These are phyloP conservation scores for Ruditapes philippinarum DNA, from an alignment of 1,140 invertebrate genomes.

Conservation along the genomic window DNA sequence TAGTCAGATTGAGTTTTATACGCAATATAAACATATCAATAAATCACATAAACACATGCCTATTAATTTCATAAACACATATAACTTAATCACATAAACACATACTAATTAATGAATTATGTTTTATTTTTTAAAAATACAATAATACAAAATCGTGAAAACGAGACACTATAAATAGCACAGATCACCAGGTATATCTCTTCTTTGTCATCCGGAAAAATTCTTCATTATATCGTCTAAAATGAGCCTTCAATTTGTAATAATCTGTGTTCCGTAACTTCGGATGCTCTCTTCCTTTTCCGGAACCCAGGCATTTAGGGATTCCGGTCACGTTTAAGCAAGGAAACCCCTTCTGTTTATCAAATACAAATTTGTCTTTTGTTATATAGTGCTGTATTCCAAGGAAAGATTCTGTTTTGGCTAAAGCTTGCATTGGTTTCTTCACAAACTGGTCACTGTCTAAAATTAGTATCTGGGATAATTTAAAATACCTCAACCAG, in stretches of 20 bases:
- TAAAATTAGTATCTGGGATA: slow-evolving; percentile 10
- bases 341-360: slow-evolving; percentile 45
- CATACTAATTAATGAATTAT: too few species aligned
- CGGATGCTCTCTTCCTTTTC: slow-evolving; percentile 29
- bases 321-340: slow-evolving; percentile 4
- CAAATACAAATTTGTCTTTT: slow-evolving; percentile 20
- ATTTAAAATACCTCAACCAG: slow-evolving; percentile 6
- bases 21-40: too few species aligned
- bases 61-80: too few species aligned
- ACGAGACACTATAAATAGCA: too few species aligned
- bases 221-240: slow-evolving; percentile 21
- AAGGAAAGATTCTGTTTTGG: slow-evolving; percentile 1
- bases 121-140: too few species aligned
- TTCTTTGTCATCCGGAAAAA: not conserved
- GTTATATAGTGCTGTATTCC: slow-evolving; percentile 18
- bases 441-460: slow-evolving; percentile 26
- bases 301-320: not conserved
- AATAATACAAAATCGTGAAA: too few species aligned
- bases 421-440: not conserved
- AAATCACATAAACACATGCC: too few species aligned
- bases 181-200: not conserved
- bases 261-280: not conserved
- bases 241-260: not conserved
- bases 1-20: too few species aligned
- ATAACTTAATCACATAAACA: too few species aligned